phyloP scores from a whole-genome alignment of 1,140 invertebrate genomes.

The Zaprionus africanus region DNA sequence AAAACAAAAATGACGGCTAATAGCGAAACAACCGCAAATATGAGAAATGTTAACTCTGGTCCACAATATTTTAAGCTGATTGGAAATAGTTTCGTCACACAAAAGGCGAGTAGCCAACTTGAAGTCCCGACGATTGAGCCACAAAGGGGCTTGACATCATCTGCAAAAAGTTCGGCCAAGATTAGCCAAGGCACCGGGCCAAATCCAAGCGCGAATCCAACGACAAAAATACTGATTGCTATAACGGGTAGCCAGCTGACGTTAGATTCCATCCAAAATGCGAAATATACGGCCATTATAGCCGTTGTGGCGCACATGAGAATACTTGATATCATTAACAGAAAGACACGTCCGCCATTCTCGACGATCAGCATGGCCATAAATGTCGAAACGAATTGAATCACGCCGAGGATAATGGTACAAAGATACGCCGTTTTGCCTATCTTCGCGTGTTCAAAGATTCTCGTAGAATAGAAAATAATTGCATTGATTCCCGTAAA shows the following conservation, averaged over 20 bases:
- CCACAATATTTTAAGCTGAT: slow-evolving; percentile 66
- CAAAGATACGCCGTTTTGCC: slow-evolving; percentile 73
- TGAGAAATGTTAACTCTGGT: slow-evolving; percentile 88
- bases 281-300: slow-evolving; percentile 87
- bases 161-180: slow-evolving; percentile 90
- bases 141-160: slow-evolving; percentile 90
- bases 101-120: slow-evolving; percentile 92
- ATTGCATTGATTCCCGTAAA: slow-evolving; percentile 71
- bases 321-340: slow-evolving; percentile 88
- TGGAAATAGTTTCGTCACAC: slow-evolving; percentile 90
- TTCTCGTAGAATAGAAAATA: slow-evolving; percentile 63
- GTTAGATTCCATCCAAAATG: slow-evolving; percentile 84
- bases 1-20: slow-evolving; percentile 87
- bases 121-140: slow-evolving; percentile 89
- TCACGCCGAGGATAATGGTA: slow-evolving; percentile 90
- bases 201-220: slow-evolving; percentile 92
- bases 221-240: slow-evolving; percentile 90
- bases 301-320: slow-evolving; percentile 87
- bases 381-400: slow-evolving; percentile 89
- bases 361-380: slow-evolving; percentile 88
- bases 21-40: slow-evolving; percentile 89
- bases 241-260: slow-evolving; percentile 88
- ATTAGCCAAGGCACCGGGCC: slow-evolving; percentile 93
- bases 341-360: slow-evolving; percentile 87
- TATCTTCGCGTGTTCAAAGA: slow-evolving; percentile 43